Evolutionary conservation across 2,888 invertebrate genomes (phyloP).

Genomic region (Dynastes grantii): DNA sequence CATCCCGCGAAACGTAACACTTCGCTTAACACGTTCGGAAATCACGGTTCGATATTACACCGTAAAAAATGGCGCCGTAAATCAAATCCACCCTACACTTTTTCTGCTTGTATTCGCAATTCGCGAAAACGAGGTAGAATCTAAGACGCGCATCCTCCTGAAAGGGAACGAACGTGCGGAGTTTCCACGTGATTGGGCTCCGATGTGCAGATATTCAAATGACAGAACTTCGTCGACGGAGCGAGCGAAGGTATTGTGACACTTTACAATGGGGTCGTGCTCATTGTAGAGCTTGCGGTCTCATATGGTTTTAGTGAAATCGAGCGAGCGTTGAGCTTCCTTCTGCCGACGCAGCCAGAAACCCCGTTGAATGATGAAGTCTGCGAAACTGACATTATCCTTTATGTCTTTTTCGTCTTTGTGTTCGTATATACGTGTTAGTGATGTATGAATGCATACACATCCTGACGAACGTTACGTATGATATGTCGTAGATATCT

Average conservation of each 20-base stretch:
- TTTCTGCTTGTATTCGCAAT: slow-evolving; percentile 31
- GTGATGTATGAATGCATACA: slow-evolving; percentile 7
- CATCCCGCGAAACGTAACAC: background rate
- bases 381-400: slow-evolving; percentile 43
- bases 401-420: slow-evolving; percentile 43
- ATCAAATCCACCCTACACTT: slow-evolving; percentile 19
- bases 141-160: slow-evolving; percentile 9
- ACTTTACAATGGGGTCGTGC: slow-evolving; percentile 44
- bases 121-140: slow-evolving; percentile 31
- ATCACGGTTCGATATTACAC: slow-evolving; percentile 4
- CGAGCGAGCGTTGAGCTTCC: slow-evolving; percentile 51
- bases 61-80: slow-evolving; percentile 11
- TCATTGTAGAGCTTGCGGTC: slow-evolving; percentile 47
- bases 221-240: slow-evolving; percentile 22
- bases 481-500: background rate
- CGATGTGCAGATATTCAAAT: slow-evolving; percentile 46
- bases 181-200: slow-evolving; percentile 53
- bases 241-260: slow-evolving; percentile 40
- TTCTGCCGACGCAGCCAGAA: slow-evolving; percentile 24
- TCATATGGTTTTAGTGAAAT: slow-evolving; percentile 56
- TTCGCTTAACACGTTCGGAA: slow-evolving; percentile 10
- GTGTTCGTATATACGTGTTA: background rate
- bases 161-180: slow-evolving; percentile 25
- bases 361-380: slow-evolving; percentile 44
- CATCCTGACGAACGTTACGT: slow-evolving; percentile 2